Percentiles rank a stretch among this genome's conserved stretches.
phyloP scores from a whole-genome alignment of 2,797 vertebrate genomes.

The Austrolebias charrua region DNA sequence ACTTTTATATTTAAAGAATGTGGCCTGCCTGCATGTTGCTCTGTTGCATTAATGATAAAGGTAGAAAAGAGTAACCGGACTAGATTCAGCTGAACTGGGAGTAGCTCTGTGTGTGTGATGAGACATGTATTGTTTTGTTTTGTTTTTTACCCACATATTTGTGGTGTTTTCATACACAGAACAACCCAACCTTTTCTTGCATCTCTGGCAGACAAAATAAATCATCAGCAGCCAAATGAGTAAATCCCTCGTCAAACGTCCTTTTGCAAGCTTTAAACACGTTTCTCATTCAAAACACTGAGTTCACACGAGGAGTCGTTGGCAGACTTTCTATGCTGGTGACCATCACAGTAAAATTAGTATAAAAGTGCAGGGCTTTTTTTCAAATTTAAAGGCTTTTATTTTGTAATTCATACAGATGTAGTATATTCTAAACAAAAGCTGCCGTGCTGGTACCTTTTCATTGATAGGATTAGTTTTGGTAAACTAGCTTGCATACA shows the following conservation, averaged over 20 bases:
- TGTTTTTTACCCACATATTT: conserved; percentile 21
- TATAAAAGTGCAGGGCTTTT: no score
- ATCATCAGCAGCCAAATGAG: conserved; percentile 28
- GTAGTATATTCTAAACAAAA: no score
- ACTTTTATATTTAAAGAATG: conserved; percentile 23
- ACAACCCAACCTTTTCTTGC: conserved; percentile 20
- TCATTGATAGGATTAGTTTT: conserved; percentile 24
- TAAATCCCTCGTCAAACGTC: conserved; percentile 33
- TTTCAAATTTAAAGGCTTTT: neutral
- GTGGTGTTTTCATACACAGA: conserved; percentile 16
- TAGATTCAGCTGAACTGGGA: conserved; percentile 55
- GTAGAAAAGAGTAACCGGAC: conserved; percentile 60
- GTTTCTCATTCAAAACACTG: conserved; percentile 21
- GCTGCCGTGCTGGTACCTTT: conserved; percentile 17
- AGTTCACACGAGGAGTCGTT: conserved; percentile 10
- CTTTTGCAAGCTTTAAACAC: conserved; percentile 17
- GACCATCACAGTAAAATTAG: conserved; percentile 2
- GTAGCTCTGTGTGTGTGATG: conserved; percentile 46
- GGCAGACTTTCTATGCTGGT: conserved; percentile 5
- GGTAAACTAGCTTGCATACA: conserved; percentile 29
- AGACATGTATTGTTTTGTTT: no score
- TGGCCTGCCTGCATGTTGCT: conserved; percentile 38
- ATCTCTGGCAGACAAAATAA: conserved; percentile 26
- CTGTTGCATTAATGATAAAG: conserved; percentile 59
- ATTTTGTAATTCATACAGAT: neutral